Conservation (phyloP, 1,140 invertebrate species). For the Drosophila varians region DNA sequence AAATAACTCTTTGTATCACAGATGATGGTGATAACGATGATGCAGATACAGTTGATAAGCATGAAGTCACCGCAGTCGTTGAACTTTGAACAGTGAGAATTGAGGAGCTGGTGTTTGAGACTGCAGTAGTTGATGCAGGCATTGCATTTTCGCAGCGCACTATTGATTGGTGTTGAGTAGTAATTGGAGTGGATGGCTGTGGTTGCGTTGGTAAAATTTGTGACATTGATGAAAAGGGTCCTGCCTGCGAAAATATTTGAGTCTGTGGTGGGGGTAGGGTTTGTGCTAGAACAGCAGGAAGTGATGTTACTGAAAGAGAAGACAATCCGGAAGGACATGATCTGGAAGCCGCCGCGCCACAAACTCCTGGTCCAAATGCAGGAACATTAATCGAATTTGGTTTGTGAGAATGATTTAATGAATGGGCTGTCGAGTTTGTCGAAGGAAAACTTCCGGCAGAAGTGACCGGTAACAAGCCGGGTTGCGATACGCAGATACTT, state of each 20-base stretch:
- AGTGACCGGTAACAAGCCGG: slow-evolving; percentile 20
- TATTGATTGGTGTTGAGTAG: slow-evolving; percentile 41
- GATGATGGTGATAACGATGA: slow-evolving; percentile 45
- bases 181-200: slow-evolving; percentile 33
- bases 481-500: slow-evolving; percentile 26
- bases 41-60: slow-evolving; percentile 35
- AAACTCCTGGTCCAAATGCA: slow-evolving; percentile 26
- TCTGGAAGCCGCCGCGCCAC: slow-evolving; percentile 17
- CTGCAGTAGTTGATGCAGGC: slow-evolving; percentile 10
- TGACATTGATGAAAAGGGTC: slow-evolving; percentile 51
- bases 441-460: slow-evolving; percentile 39
- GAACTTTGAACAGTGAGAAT: slow-evolving; percentile 58
- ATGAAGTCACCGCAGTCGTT: slow-evolving; percentile 42
- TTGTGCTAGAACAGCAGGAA: slow-evolving; percentile 32
- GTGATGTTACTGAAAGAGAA: slow-evolving; percentile 19
- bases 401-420: slow-evolving; percentile 32
- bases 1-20: slow-evolving; percentile 85
- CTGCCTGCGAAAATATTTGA: slow-evolving; percentile 59
- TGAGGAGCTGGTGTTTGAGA: slow-evolving; percentile 35
- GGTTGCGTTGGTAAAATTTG: slow-evolving; percentile 61
- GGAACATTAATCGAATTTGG: slow-evolving; percentile 53
- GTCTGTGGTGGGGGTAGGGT: slow-evolving; percentile 46
- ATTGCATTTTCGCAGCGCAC: slow-evolving; percentile 41
- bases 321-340: slow-evolving; percentile 35
- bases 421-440: slow-evolving; percentile 25